Conservation (phyloP, 2,888 invertebrate species). For the Drosophila helvetica region DNA sequence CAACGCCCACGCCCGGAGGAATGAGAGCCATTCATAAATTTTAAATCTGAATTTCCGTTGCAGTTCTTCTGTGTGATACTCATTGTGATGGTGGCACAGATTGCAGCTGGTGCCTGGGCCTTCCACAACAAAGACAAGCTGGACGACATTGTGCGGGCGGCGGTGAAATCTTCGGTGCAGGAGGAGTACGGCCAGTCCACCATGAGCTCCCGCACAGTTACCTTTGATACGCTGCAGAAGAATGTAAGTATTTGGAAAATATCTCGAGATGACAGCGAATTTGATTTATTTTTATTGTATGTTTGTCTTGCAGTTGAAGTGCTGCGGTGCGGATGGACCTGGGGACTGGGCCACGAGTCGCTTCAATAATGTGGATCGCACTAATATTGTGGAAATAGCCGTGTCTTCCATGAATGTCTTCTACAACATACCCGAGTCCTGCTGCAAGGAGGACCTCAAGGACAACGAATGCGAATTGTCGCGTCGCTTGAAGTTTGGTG, state of each 20-base stretch:
- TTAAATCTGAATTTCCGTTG: conserved; percentile 33
- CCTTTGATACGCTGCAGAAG: conserved; percentile 88
- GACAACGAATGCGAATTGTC: conserved; percentile 85
- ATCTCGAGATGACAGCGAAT: not conserved
- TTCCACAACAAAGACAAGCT: conserved; percentile 89
- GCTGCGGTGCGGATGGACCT: conserved; percentile 91
- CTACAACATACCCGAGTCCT: conserved; percentile 86
- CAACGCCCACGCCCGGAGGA: conserved; percentile 7
- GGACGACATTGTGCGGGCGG: conserved; percentile 87
- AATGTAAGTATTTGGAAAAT: conserved; percentile 83
- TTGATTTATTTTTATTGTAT: conserved; percentile 4
- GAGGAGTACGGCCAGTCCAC: conserved; percentile 86
- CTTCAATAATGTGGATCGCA: conserved; percentile 85
- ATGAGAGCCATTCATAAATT: conserved; percentile 47
- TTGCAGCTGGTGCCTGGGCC: conserved; percentile 91
- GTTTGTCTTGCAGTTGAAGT: conserved; percentile 86
- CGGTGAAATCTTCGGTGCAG: conserved; percentile 87
- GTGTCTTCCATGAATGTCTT: conserved; percentile 85
- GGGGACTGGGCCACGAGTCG: conserved; percentile 89
- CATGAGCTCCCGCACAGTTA: conserved; percentile 85
- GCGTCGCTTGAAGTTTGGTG: conserved; percentile 84
- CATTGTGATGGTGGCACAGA: conserved; percentile 90
- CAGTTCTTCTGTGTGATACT: conserved; percentile 91
- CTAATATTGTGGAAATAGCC: conserved; percentile 84
- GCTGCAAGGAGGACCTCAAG: conserved; percentile 85